A percentile compares a stretch with the other conserved stretches of the same genome.
Conservation (phyloP, 2,113 vertebrate species). For the Toxotes jaculatrix region DNA sequence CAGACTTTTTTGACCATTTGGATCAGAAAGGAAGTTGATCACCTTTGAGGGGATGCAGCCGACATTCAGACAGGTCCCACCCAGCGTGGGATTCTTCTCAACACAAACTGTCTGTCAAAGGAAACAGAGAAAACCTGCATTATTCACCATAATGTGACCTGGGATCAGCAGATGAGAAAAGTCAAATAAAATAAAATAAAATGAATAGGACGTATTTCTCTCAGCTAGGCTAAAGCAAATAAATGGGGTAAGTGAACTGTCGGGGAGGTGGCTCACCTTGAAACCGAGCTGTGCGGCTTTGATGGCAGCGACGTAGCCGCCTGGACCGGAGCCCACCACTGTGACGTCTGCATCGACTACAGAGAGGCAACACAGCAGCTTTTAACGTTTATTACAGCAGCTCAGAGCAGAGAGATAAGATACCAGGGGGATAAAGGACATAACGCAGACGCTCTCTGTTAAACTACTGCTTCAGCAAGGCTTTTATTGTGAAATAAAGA, state of each 20-base stretch:
- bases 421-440: not conserved
- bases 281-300: constrained; percentile 98
- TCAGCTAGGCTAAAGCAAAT: not conserved
- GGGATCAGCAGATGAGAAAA: not conserved
- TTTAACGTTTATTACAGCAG: not conserved
- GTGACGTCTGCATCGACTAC: constrained; percentile 96
- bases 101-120: constrained; percentile 92
- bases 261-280: constrained; percentile 84
- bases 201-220: not conserved
- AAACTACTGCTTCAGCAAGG: too few relatives aligned
- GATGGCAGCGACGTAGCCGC: constrained; percentile 98
- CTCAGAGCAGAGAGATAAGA: not conserved
- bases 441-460: not conserved
- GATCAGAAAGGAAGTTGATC: constrained; percentile 7
- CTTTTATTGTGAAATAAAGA: too few relatives aligned
- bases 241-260: not conserved
- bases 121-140: constrained; percentile 5
- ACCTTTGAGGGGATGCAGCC: constrained; percentile 99
- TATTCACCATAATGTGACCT: not conserved
- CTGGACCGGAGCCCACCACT: constrained; percentile 96
- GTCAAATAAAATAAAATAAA: not conserved
- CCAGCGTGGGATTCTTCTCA: constrained; percentile 94
- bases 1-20: too few relatives aligned
- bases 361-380: not conserved
- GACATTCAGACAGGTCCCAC: constrained; percentile 97